phyloP scores from a whole-genome alignment of 2,113 vertebrate species.

The Haliaeetus leucogaster region DNA sequence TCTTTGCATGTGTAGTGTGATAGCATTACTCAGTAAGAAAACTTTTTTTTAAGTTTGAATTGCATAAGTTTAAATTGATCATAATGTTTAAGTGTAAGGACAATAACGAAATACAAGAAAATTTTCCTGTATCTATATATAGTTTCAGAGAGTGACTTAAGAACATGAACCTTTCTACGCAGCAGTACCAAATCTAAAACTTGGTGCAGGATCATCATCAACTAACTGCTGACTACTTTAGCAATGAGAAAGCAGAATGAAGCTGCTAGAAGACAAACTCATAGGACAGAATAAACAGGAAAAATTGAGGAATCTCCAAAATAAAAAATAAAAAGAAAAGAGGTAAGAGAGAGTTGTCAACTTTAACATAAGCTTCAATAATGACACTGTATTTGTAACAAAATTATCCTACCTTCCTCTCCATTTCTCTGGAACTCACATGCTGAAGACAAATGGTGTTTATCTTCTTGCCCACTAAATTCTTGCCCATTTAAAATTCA shows the following conservation, averaged over 20 bases:
- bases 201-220: background rate
- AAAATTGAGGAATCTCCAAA: background rate
- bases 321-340: background rate
- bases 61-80: background rate
- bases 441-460: conserved; percentile 25
- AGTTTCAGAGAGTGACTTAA: background rate
- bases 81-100: background rate
- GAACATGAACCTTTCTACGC: background rate
- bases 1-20: background rate
- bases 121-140: background rate
- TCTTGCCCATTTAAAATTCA: conserved; percentile 38
- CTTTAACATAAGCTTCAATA: background rate
- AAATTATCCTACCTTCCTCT: conserved; percentile 45
- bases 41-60: background rate
- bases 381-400: conserved; percentile 8
- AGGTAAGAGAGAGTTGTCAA: background rate
- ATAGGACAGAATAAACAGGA: background rate
- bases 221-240: background rate
- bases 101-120: background rate
- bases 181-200: background rate
- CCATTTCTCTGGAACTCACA: conserved; percentile 20
- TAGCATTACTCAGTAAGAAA: background rate
- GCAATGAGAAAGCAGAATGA: background rate
- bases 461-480: conserved; percentile 48
- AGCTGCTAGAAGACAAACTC: background rate